A percentile compares a stretch with the other conserved stretches of the same genome.
These are phyloP conservation scores for Alloscopus bannaensis DNA, from an alignment of 2,888 invertebrate genomes.

Conservation along the genomic window DNA sequence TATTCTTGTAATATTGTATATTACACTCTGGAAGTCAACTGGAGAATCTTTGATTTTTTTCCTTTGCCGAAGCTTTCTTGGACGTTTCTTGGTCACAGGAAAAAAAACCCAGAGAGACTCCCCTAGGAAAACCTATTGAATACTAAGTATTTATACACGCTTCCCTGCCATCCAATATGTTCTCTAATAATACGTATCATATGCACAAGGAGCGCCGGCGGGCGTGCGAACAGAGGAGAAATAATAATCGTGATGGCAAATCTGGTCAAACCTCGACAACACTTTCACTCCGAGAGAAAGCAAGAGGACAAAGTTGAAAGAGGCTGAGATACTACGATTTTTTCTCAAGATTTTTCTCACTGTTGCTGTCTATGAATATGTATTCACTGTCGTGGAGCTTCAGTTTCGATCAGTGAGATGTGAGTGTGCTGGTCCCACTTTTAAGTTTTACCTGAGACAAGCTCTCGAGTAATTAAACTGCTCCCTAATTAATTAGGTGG, in stretches of 20 bases:
- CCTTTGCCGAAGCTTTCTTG: conserved; percentile 25
- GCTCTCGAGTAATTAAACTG: no score
- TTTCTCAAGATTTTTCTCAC: no score
- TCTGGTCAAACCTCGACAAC: conserved; percentile 44
- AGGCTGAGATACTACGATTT: no score
- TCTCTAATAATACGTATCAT: conserved; percentile 1
- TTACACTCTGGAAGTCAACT: conserved; percentile 66
- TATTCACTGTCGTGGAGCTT: no score
- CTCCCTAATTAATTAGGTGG: no score
- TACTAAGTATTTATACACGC: conserved; percentile 61
- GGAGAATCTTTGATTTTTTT: conserved; percentile 57
- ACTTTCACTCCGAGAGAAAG: background rate
- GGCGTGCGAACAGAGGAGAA: no score
- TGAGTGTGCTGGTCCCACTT: no score
- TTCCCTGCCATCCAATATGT: conserved; percentile 52
- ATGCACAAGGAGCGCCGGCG: conserved; percentile 1
- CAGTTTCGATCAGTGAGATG: no score
- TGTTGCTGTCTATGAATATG: no score
- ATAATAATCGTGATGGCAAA: conserved; percentile 54
- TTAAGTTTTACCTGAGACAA: no score
- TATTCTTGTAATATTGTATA: conserved; percentile 67
- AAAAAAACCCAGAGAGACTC: conserved; percentile 17
- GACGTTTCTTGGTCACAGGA: no score
- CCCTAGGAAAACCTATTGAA: conserved; percentile 49
- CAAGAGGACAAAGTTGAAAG: no score